These are phyloP conservation scores for Drosophila antonietae DNA, from an alignment of 2,888 invertebrate species.

Conservation along the genomic window DNA sequence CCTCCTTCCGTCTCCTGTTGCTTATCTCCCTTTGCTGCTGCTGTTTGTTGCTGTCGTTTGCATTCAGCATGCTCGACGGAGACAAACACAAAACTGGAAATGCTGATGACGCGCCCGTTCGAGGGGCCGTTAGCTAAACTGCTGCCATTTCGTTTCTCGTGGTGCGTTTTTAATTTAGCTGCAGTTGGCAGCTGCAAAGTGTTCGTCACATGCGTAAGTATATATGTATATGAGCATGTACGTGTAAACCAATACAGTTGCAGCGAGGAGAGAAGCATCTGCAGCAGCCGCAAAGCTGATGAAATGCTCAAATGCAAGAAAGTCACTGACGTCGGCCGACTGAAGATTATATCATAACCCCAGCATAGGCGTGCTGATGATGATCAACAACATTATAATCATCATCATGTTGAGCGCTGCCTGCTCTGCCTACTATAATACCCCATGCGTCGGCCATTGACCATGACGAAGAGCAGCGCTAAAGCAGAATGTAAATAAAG, in stretches of 20 bases:
- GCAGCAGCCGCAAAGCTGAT: conserved; percentile 43
- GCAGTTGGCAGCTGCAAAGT: conserved; percentile 71
- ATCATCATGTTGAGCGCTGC: conserved; percentile 14
- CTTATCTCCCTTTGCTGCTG: not conserved
- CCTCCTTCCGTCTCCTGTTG: not conserved
- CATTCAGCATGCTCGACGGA: conserved; percentile 46
- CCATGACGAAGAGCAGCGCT: conserved; percentile 79
- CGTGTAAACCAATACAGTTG: conserved; percentile 48
- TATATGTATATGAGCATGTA: conserved; percentile 18
- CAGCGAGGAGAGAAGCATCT: conserved; percentile 24
- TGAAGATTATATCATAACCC: conserved; percentile 81
- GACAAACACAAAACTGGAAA: conserved; percentile 47
- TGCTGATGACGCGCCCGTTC: conserved; percentile 60
- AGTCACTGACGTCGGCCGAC: conserved; percentile 55
- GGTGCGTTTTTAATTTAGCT: conserved; percentile 69
- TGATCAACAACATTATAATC: conserved; percentile 29
- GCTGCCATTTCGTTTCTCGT: conserved; percentile 48
- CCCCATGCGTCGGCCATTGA: conserved; percentile 82
- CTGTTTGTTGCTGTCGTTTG: conserved; percentile 27
- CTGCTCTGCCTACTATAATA: conserved; percentile 58
- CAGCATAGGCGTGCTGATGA: conserved; percentile 50
- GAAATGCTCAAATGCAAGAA: conserved; percentile 55
- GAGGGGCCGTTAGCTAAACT: conserved; percentile 61
- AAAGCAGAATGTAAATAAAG: conserved; percentile 78
- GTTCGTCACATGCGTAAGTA: conserved; percentile 30